A percentile compares a stretch with the other conserved stretches of the same genome.
Evolutionary conservation across 2,888 invertebrate genomes (phyloP).

Genomic region (Xylota segnis): DNA sequence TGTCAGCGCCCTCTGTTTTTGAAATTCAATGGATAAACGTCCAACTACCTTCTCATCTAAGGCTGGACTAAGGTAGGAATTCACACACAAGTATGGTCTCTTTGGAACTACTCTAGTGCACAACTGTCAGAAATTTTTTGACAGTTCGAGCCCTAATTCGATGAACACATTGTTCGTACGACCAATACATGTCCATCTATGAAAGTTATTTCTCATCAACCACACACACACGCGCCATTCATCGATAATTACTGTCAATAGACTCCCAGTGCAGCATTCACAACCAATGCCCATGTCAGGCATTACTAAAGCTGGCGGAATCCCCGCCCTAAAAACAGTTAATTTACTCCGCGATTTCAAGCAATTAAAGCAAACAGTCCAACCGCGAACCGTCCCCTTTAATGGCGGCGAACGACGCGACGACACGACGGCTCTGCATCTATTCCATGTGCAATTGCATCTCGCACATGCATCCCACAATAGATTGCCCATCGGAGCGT

Average conservation of each 20-base stretch:
- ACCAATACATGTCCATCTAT: too few relatives aligned
- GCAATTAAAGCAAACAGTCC: constrained; percentile 34
- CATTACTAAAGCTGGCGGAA: background rate
- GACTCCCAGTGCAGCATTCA: constrained; percentile 3
- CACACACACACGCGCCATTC: background rate
- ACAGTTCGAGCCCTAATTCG: too few relatives aligned
- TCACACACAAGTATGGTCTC: too few relatives aligned
- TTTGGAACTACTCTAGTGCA: too few relatives aligned
- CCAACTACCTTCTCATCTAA: too few relatives aligned
- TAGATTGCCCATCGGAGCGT: constrained; percentile 43
- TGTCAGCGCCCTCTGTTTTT: too few relatives aligned
- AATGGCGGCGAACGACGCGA: constrained; percentile 14
- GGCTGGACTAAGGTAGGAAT: too few relatives aligned
- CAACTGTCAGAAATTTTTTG: too few relatives aligned
- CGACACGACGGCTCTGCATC: background rate
- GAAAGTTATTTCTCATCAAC: background rate
- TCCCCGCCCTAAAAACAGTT: constrained; percentile 42
- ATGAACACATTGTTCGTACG: too few relatives aligned
- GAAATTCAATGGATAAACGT: too few relatives aligned
- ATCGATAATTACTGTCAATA: background rate
- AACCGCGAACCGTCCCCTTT: background rate
- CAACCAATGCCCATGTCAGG: constrained; percentile 21
- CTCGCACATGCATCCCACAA: background rate
- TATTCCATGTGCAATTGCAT: constrained; percentile 1
- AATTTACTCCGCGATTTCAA: background rate